Evolutionary conservation across 2,113 vertebrate genomes (phyloP).

Genomic region (Elaphurus davidianus): DNA sequence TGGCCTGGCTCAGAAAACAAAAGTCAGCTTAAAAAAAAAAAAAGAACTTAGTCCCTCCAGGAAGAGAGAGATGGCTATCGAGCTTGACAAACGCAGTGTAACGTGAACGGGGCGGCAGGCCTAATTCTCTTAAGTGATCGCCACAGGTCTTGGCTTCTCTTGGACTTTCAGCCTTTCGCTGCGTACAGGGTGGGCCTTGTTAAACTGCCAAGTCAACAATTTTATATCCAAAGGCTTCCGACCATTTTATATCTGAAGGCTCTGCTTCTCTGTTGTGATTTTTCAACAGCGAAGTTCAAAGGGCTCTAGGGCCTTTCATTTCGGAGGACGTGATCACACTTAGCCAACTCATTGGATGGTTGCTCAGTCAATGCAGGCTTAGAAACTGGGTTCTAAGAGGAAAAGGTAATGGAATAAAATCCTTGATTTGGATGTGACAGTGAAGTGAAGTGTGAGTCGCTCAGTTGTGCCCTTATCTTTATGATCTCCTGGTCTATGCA

Average conservation of each 20-base stretch:
- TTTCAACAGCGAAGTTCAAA: neutral
- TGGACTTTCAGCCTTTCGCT: neutral
- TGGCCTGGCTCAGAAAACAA: conserved; percentile 78
- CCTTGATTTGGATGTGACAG: neutral
- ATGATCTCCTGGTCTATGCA: neutral
- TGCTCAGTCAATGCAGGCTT: neutral
- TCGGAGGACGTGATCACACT: neutral
- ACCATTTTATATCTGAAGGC: conserved; percentile 3
- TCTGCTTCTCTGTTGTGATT: conserved; percentile 28
- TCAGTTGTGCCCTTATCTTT: neutral
- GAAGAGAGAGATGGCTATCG: conserved; percentile 24
- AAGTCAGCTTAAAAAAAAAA: conserved; percentile 54
- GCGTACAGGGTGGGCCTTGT: conserved; percentile 28
- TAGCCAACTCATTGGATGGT: neutral
- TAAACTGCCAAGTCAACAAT: neutral
- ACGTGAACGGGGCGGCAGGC: neutral
- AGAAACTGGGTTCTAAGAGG: neutral
- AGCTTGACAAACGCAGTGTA: conserved; percentile 17
- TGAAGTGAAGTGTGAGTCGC: neutral
- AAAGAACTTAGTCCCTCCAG: conserved; percentile 3
- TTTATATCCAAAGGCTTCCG: neutral
- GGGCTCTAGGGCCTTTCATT: neutral
- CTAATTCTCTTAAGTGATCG: neutral
- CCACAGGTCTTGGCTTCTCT: conserved; percentile 6
- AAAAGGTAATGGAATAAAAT: neutral